Evolutionary conservation across 2,888 invertebrate genomes (phyloP), one percentile per base, ranked within the genome.

Genomic region (Trichogramma evanescens): DNA sequence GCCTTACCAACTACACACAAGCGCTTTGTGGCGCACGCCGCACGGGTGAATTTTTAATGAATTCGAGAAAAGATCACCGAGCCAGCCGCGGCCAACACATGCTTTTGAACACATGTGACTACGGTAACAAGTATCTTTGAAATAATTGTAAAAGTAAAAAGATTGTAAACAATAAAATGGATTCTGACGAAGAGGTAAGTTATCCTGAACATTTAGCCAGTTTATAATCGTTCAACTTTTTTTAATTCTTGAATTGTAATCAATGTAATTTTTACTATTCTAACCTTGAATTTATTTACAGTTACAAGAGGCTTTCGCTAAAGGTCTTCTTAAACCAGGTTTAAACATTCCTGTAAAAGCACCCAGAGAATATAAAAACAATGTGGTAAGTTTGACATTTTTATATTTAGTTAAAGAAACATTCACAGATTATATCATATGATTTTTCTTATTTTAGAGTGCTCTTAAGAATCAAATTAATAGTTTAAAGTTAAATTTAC

Each of bases 241-340:
- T 38, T 26, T 40, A 26, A 5, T 55, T 7, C 7, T 45, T 8
- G 41, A 41, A 38, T 53, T n/a, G 6, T 42, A 38, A 8, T 41
- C n/a, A 26, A 50, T 10, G 44, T 62, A 40, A 40, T 50, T 53
- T 56, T 44, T 46, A n/a, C 10, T 4, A 39, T 57, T 57, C 61
- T 70, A 71, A 72, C 71, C 69, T 70, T 49, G 54, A 63, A 64
- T 55, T 72, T 66, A 72, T 59, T 52, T 64, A 63, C 73, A 95
- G 94, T 79, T 97, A 59, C 95, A 93, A 86, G 89, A 90, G 74
- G 95, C 95, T 0, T 93, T 94, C 76, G 87, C 87, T 0, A 85
- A 87, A 70, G 95, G 95, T 1, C 81, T 89, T 57, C 73, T 97
- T 0, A 92, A 95, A 74, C 91, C 94, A 1, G 95, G 95, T 2